phyloP scores from a whole-genome alignment of 2,888 invertebrate species.

The Meandrusa payeni region DNA sequence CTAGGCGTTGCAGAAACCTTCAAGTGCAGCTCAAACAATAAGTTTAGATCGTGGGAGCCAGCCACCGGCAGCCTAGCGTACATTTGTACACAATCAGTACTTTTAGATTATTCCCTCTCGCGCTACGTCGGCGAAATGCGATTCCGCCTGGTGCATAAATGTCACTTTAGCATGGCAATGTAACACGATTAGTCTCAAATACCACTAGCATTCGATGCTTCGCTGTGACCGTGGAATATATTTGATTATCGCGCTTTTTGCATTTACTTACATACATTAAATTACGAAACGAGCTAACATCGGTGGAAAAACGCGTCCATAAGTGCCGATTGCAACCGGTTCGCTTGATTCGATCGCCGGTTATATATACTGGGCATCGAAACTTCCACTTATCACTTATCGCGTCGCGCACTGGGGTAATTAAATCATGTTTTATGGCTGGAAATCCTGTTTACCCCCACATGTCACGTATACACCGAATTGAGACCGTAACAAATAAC shows the following conservation, averaged over 20 bases:
- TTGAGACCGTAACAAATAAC: constrained; percentile 13
- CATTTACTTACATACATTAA: constrained; percentile 34
- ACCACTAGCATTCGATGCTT: constrained; percentile 8
- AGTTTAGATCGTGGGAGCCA: constrained; percentile 62
- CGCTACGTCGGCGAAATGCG: constrained; percentile 59
- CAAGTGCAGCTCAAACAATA: constrained; percentile 73
- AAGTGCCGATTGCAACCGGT: constrained; percentile 36
- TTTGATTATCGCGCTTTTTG: constrained; percentile 32
- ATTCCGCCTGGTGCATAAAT: constrained; percentile 43
- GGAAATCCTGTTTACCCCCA: neutral
- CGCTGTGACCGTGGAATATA: constrained; percentile 15
- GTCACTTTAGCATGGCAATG: constrained; percentile 38
- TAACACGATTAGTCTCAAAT: constrained; percentile 27
- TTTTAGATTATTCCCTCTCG: constrained; percentile 60
- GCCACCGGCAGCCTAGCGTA: constrained; percentile 50
- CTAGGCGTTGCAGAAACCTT: constrained; percentile 72
- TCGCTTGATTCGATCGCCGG: constrained; percentile 9
- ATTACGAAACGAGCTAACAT: constrained; percentile 38
- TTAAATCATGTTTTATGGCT: neutral
- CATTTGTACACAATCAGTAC: constrained; percentile 51
- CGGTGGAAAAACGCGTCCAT: constrained; percentile 35
- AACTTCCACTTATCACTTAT: no score
- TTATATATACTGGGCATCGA: no score
- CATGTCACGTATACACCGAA: neutral
- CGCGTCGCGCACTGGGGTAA: no score